phyloP scores from a whole-genome alignment of 2,113 vertebrate genomes.

The Euleptes europaea region DNA sequence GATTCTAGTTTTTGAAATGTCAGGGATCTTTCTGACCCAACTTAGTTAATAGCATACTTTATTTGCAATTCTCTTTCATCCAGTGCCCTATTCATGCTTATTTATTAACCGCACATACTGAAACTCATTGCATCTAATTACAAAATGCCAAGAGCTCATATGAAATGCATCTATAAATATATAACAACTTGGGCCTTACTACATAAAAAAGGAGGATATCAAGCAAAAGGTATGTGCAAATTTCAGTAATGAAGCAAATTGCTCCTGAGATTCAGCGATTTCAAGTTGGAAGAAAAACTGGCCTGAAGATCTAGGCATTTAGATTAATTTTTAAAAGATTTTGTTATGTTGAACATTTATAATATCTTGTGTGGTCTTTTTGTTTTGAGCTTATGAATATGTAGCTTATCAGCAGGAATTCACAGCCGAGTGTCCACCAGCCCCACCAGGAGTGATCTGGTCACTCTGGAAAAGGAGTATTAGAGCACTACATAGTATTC shows the following conservation, averaged over 20 bases:
- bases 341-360: background rate
- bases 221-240: conserved; percentile 22
- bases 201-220: conserved; percentile 18
- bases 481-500: no score
- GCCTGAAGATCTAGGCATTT: accelerated
- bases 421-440: no score
- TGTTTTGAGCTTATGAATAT: background rate
- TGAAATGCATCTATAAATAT: conserved; percentile 42
- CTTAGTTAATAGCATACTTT: conserved; percentile 43
- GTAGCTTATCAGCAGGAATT: background rate
- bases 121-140: conserved; percentile 55
- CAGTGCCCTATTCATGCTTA: conserved; percentile 15
- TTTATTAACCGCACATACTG: conserved; percentile 51
- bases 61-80: conserved; percentile 61
- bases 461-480: no score
- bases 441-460: no score
- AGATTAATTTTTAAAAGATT: background rate
- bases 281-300: background rate
- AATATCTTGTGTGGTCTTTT: background rate
- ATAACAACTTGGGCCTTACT: background rate
- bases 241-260: background rate
- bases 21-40: conserved; percentile 46
- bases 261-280: conserved; percentile 35
- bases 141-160: conserved; percentile 32
- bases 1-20: conserved; percentile 61